Base-by-base conservation (phyloP, 2,797 vertebrate genomes). In the Hoplostethus mediterraneus region DNA sequence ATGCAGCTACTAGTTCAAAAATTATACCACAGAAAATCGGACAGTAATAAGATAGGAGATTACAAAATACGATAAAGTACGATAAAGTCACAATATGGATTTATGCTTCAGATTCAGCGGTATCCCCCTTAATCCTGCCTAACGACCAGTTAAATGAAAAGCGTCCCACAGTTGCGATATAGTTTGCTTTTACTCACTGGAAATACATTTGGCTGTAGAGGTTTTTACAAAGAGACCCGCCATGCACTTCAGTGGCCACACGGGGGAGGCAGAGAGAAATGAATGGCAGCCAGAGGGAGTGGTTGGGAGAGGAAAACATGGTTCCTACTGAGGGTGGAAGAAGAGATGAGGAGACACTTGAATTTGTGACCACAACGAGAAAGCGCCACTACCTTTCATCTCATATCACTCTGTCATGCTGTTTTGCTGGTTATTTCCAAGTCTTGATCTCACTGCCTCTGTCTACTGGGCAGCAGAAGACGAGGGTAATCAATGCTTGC, bases 231-330 rank as follows among this genome's bases (percentile, higher is more conserved):
- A 16, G 55, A 3, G 30, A 59, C 30, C 10, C 67, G 74, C 51
- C 6, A 3, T 60, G 14, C 33, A 7, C 1, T 0, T 0, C 0
- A 8, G 7, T 1, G 11, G 8, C 87, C 91, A 75, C 84, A 73
- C 14, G 87, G 81, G 53, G 84, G 89, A 65, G 82, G 77, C 84
- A 91, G 81, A 92, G 86, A 89, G 83, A 71, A 79, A 21, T 6
- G 12, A 60, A 87, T 84, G 75, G 61, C 49, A 12, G 25, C 10
- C 9, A 28, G 69, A 84, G 88, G 90, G 90, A 90, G 91, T 83
- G 88, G 84, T 81, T 86, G 70, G 28, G 28, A n/a, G 51, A 70
- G 52, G 69, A 84, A 69, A 76, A 87, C 79, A 83, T 71, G 84
- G 77, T 63, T 85, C 58, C 68, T 57, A 6, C 47, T 48, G 49